Evolutionary conservation across 2,113 vertebrate genomes (phyloP).

Genomic region (human): DNA sequence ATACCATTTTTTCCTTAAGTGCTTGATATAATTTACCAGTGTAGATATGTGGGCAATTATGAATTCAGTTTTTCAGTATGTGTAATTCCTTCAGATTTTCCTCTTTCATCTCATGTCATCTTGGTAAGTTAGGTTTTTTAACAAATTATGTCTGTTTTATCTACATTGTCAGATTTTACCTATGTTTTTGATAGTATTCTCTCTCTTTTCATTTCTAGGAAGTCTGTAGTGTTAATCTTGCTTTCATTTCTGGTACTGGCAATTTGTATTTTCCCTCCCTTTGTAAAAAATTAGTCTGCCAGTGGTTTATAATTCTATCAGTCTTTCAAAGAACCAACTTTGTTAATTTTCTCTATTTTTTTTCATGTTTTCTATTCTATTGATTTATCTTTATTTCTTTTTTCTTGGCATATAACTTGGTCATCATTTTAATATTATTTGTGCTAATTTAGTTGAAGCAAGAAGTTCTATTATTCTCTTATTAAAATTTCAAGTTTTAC

Average conservation of each 20-base stretch:
- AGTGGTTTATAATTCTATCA: conserved; percentile 13
- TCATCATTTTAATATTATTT: conserved; percentile 32
- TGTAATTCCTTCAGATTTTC: background rate
- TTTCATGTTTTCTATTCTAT: background rate
- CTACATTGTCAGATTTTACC: background rate
- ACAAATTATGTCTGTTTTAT: background rate
- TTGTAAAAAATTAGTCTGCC: conserved; percentile 19
- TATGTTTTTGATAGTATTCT: background rate
- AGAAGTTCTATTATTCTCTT: background rate
- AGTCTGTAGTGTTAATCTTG: background rate
- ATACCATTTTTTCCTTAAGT: background rate
- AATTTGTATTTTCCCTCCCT: conserved; percentile 35
- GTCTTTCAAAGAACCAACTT: background rate
- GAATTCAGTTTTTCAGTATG: conserved; percentile 6
- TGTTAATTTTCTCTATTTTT: background rate
- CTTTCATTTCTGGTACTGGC: conserved; percentile 25
- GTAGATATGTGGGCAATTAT: background rate
- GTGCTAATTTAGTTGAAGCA: conserved; percentile 12
- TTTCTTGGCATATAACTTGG: background rate
- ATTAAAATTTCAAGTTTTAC: conserved; percentile 24
- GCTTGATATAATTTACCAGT: conserved; percentile 14
- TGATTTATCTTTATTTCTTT: background rate
- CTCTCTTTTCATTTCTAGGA: background rate
- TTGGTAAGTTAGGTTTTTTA: background rate
- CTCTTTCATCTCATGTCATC: background rate